Conservation (phyloP, 1,140 invertebrate genomes). For the Lasioglossum albipes region DNA sequence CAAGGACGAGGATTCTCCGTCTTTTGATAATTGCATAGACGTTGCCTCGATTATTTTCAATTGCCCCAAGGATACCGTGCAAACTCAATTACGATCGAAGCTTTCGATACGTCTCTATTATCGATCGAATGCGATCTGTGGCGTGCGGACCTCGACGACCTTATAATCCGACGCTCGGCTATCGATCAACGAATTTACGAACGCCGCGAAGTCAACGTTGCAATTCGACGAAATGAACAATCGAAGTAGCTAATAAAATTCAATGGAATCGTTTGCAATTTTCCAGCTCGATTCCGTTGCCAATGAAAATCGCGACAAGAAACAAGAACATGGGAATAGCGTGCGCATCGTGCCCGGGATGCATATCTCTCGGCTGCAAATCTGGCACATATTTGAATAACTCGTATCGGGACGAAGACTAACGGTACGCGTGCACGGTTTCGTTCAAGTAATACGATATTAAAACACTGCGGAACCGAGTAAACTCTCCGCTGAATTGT, state of each 20-base stretch:
- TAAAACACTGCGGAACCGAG: background rate
- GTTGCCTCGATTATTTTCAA: conserved; percentile 40
- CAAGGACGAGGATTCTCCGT: conserved; percentile 15
- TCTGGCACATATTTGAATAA: conserved; percentile 28
- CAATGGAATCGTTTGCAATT: too few species aligned
- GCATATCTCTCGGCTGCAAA: conserved; percentile 4
- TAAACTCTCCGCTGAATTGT: background rate
- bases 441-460: background rate
- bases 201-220: too few species aligned
- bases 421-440: conserved; percentile 2
- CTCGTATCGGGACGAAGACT: conserved; percentile 6
- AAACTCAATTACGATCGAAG: conserved; percentile 35
- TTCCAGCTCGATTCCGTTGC: too few species aligned
- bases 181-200: too few species aligned
- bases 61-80: conserved; percentile 12
- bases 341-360: conserved; percentile 7
- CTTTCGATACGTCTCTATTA: conserved; percentile 23
- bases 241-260: too few species aligned
- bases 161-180: background rate
- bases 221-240: too few species aligned
- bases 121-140: conserved; percentile 16
- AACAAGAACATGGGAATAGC: background rate
- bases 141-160: background rate
- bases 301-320: conserved; percentile 5
- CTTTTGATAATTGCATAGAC: conserved; percentile 31